phyloP scores from a whole-genome alignment of 2,797 vertebrate species.

The Labroides dimidiatus region DNA sequence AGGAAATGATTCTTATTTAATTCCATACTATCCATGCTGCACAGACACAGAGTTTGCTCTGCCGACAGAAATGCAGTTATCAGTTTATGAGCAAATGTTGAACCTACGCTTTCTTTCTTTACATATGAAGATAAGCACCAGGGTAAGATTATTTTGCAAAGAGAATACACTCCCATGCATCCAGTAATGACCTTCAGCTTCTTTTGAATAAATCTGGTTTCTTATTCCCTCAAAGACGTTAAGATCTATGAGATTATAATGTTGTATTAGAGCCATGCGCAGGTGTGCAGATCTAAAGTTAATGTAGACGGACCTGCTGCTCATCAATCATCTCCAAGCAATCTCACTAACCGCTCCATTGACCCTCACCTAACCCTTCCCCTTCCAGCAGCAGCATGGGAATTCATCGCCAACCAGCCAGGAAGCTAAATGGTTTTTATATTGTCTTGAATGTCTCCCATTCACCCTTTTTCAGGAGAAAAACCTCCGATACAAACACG shows the following conservation, averaged over 20 bases:
- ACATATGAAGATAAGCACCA: too few relatives aligned
- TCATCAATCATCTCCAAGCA: conserved; percentile 55
- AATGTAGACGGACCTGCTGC: conserved; percentile 30
- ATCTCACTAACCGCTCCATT: conserved; percentile 26
- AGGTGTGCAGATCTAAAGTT: conserved; percentile 18
- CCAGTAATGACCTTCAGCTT: neutral
- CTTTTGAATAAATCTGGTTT: neutral
- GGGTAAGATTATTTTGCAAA: neutral
- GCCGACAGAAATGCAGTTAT: neutral
- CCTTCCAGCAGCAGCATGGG: conserved; percentile 5
- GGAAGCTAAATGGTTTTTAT: conserved; percentile 20
- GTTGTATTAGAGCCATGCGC: conserved; percentile 4
- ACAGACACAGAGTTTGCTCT: neutral
- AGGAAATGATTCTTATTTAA: neutral
- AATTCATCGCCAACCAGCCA: conserved; percentile 26
- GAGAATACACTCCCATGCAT: neutral
- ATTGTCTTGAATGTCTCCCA: conserved; percentile 1
- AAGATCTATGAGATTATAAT: conserved; percentile 1
- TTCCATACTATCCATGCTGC: neutral
- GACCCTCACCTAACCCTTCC: conserved; percentile 49
- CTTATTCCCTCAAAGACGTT: neutral
- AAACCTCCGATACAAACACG: conserved; percentile 10
- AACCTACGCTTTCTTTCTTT: too few relatives aligned
- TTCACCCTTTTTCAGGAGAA: conserved; percentile 8
- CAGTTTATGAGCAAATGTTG: neutral